Percentiles rank a stretch among this genome's conserved stretches.
These are phyloP conservation scores for Acrocephalus scirpaceus DNA, from an alignment of 2,797 vertebrate species.

Conservation along the genomic window DNA sequence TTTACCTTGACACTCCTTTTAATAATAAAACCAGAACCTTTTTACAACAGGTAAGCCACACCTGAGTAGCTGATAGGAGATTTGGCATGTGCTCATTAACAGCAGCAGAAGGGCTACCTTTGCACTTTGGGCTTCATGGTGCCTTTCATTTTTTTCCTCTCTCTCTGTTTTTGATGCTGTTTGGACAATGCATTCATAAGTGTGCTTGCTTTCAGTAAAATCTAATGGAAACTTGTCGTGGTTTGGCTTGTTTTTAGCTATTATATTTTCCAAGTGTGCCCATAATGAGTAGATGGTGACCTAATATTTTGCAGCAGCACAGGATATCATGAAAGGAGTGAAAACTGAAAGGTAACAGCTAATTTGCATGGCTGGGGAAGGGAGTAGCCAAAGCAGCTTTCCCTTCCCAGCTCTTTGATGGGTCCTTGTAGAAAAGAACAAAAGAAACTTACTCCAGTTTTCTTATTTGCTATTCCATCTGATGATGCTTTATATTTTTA, in stretches of 20 bases:
- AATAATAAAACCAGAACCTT: neutral
- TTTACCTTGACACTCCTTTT: slow-evolving; percentile 1
- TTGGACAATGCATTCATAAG: neutral
- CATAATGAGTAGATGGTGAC: neutral
- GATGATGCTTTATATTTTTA: neutral
- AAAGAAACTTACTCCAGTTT: neutral
- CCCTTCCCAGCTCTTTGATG: neutral
- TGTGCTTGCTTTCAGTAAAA: neutral
- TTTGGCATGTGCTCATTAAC: neutral
- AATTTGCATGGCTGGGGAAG: neutral
- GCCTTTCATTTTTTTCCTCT: neutral
- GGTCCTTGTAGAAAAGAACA: neutral
- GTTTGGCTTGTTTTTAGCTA: neutral
- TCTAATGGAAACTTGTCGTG: neutral
- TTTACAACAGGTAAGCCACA: neutral
- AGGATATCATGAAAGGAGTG: neutral
- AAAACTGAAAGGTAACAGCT: neutral
- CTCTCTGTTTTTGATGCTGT: neutral
- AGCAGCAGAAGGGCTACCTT: neutral
- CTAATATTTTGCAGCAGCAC: neutral
- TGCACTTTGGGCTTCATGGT: neutral
- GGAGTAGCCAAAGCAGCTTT: neutral
- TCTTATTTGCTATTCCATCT: neutral
- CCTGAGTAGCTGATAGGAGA: slow-evolving; percentile 9
- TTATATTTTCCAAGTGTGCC: neutral